Evolutionary conservation across 2,113 vertebrate species (phyloP).

Genomic region (Gobius niger): DNA sequence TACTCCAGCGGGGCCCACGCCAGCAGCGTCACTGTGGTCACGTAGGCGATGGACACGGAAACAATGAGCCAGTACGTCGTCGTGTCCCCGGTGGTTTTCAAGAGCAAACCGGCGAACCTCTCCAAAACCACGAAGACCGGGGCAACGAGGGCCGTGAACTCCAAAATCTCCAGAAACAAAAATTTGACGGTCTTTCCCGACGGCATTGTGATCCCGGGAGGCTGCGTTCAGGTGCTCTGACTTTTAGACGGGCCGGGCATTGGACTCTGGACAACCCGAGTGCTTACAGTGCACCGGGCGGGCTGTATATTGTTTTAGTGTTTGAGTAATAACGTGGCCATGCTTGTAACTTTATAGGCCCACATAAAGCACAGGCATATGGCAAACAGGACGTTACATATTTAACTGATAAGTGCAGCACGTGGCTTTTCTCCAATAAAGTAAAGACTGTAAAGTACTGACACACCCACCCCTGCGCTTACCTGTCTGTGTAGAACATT

Average conservation of each 20-base stretch:
- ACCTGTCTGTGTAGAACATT: too few relatives aligned
- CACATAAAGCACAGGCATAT: conserved; percentile 21
- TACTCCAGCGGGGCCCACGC: conserved; percentile 85
- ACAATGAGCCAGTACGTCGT: conserved; percentile 81
- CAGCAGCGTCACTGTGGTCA: conserved; percentile 78
- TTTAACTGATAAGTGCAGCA: too few relatives aligned
- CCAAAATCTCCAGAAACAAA: conserved; percentile 74
- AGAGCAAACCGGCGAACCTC: conserved; percentile 67
- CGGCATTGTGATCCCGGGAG: conserved; percentile 55
- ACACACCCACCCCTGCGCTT: too few relatives aligned
- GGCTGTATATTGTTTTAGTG: conserved; percentile 69
- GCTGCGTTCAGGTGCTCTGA: conserved; percentile 11
- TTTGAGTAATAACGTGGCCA: conserved; percentile 61
- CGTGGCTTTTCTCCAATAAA: too few relatives aligned
- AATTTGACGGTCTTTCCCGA: conserved; percentile 78
- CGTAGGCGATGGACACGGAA: conserved; percentile 78
- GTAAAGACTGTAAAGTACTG: too few relatives aligned
- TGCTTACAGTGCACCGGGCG: conserved; percentile 68
- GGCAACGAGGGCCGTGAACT: conserved; percentile 65
- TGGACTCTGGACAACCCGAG: conserved; percentile 72
- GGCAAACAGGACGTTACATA: too few relatives aligned
- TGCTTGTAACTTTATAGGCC: conserved; percentile 57
- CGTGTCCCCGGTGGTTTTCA: conserved; percentile 10
- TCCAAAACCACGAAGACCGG: conserved; percentile 72
- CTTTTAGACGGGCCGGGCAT: conserved; percentile 28